phyloP scores from a whole-genome alignment of 2,113 vertebrate genomes.

The Pelobates fuscus region DNA sequence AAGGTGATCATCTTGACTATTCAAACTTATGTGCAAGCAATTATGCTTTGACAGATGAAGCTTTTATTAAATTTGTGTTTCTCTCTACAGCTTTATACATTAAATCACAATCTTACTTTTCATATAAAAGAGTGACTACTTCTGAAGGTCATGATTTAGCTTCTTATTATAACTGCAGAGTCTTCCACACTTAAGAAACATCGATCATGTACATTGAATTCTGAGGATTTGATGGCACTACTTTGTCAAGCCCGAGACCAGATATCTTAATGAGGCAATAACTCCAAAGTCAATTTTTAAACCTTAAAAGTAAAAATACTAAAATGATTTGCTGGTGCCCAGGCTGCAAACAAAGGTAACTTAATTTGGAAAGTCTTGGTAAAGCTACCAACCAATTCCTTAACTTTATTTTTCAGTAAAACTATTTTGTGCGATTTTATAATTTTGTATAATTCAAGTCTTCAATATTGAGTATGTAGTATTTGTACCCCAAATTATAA shows the following conservation, averaged over 20 bases:
- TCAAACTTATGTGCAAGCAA: slow-evolving; percentile 44
- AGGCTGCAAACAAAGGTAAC: neutral
- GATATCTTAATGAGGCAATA: slow-evolving; percentile 41
- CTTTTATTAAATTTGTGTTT: slow-evolving; percentile 47
- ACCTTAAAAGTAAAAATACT: slow-evolving; percentile 12
- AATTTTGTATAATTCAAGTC: no score
- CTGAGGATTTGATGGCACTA: slow-evolving; percentile 46
- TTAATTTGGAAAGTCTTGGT: neutral
- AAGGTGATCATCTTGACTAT: slow-evolving; percentile 28
- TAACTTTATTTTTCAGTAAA: no score
- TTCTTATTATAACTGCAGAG: slow-evolving; percentile 46
- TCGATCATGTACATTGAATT: slow-evolving; percentile 47
- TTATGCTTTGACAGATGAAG: slow-evolving; percentile 49
- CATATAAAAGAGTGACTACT: slow-evolving; percentile 47
- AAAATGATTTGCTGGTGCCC: neutral
- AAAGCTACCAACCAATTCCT: no score
- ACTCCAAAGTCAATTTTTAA: slow-evolving; percentile 22
- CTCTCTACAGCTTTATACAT: slow-evolving; percentile 46
- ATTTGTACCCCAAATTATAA: no score
- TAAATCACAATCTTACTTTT: slow-evolving; percentile 49
- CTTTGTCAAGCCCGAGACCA: slow-evolving; percentile 38
- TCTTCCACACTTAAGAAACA: slow-evolving; percentile 43
- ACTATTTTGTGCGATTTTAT: no score
- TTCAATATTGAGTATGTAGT: no score
- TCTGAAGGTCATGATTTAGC: slow-evolving; percentile 51